Evolutionary conservation across 2,113 vertebrate species (phyloP).

Genomic region (Peromyscus polionotus): DNA sequence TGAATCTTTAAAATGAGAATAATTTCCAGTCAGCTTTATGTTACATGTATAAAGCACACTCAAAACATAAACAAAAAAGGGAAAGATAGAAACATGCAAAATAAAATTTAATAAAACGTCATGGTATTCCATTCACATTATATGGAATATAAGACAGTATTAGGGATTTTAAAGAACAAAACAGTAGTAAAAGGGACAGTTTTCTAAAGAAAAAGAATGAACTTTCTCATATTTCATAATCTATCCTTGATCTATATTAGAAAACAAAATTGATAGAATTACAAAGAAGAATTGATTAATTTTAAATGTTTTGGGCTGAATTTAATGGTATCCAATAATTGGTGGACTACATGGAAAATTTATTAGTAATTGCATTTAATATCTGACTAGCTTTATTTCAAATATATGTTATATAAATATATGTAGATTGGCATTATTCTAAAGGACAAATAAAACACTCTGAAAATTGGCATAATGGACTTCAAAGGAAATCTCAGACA

Average conservation of each 20-base stretch:
- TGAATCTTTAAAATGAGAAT: background rate
- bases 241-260: background rate
- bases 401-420: background rate
- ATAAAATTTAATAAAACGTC: background rate
- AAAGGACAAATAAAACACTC: background rate
- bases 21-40: background rate
- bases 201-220: background rate
- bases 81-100: background rate
- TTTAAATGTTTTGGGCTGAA: background rate
- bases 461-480: background rate
- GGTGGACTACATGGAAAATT: background rate
- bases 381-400: background rate
- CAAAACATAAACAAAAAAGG: background rate
- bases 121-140: background rate
- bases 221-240: background rate
- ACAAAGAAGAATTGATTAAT: background rate
- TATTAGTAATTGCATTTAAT: background rate
- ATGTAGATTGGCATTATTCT: background rate
- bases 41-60: background rate
- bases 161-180: background rate
- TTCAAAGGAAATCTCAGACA: background rate
- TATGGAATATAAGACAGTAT: background rate
- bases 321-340: background rate
- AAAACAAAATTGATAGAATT: slow-evolving; percentile 26
- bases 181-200: background rate